phyloP scores from a whole-genome alignment of 2,888 invertebrate genomes.

The Leptopilina myrica region DNA sequence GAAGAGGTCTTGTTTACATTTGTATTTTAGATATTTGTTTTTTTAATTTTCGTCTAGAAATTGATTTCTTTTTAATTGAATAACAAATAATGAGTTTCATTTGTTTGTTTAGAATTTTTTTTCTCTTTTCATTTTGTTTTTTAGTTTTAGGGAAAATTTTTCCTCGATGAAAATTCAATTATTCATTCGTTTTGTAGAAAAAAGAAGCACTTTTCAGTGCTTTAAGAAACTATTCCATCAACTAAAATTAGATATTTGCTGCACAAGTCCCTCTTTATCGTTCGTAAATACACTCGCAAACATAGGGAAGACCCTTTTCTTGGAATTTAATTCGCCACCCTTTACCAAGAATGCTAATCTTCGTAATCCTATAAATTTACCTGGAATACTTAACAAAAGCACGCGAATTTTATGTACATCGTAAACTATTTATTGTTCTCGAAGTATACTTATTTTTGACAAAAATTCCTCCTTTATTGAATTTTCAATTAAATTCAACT shows the following conservation, averaged over 20 bases:
- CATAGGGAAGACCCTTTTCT: slow-evolving; percentile 34
- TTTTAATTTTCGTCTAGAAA: not conserved
- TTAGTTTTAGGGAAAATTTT: too few relatives aligned
- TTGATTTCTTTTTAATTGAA: not conserved
- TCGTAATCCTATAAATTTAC: slow-evolving; percentile 29
- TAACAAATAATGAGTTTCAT: not conserved
- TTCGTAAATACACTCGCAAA: not conserved
- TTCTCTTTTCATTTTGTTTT: too few relatives aligned
- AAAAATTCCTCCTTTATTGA: too few relatives aligned
- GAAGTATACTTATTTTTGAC: not conserved
- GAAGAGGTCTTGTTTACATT: slow-evolving; percentile 30
- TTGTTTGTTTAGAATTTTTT: too few relatives aligned
- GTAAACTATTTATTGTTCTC: not conserved
- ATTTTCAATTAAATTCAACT: too few relatives aligned
- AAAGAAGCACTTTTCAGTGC: not conserved
- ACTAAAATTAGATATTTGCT: not conserved
- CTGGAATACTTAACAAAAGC: not conserved
- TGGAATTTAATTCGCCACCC: slow-evolving; percentile 7
- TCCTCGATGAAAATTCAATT: too few relatives aligned
- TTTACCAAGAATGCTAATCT: slow-evolving; percentile 15
- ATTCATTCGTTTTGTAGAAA: not conserved
- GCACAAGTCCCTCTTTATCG: not conserved
- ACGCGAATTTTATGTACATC: slow-evolving; percentile 3
- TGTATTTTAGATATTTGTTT: slow-evolving; percentile 11
- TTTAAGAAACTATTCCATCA: not conserved